phyloP scores from a whole-genome alignment of 1,140 invertebrate species.

The Halesus radiatus region DNA sequence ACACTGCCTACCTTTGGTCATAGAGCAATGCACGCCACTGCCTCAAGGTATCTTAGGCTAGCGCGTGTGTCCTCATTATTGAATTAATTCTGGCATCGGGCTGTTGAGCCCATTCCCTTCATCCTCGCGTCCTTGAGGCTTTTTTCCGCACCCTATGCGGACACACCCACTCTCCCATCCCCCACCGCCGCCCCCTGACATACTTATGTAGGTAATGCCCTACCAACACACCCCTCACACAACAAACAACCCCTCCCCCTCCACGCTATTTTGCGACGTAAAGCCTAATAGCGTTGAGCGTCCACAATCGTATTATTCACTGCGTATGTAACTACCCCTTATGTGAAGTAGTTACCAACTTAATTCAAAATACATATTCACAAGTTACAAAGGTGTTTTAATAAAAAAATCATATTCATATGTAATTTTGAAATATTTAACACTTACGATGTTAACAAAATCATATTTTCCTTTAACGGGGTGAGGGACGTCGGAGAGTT shows the following conservation, averaged over 20 bases:
- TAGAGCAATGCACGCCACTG: no score
- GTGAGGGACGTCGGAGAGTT: no score
- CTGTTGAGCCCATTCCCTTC: constrained; percentile 6
- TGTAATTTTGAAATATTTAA: no score
- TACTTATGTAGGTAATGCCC: not conserved
- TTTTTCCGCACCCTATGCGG: not conserved
- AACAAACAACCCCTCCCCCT: not conserved
- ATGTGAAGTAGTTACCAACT: no score
- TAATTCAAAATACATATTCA: no score
- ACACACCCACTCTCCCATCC: not conserved
- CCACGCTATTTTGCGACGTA: not conserved
- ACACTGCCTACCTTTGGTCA: no score
- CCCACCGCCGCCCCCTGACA: not conserved
- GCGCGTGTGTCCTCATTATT: constrained; percentile 25
- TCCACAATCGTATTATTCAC: constrained; percentile 11
- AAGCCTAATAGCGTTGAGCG: not conserved
- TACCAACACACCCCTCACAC: no score
- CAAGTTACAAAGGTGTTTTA: no score
- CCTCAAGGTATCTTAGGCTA: not conserved
- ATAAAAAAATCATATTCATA: no score
- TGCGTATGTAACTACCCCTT: not conserved
- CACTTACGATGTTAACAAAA: no score
- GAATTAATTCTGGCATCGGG: not conserved
- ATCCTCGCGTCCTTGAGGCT: not conserved
- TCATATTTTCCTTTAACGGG: no score